These are phyloP conservation scores for Oligia latruncula DNA, from an alignment of 2,888 invertebrate species.

Conservation along the genomic window DNA sequence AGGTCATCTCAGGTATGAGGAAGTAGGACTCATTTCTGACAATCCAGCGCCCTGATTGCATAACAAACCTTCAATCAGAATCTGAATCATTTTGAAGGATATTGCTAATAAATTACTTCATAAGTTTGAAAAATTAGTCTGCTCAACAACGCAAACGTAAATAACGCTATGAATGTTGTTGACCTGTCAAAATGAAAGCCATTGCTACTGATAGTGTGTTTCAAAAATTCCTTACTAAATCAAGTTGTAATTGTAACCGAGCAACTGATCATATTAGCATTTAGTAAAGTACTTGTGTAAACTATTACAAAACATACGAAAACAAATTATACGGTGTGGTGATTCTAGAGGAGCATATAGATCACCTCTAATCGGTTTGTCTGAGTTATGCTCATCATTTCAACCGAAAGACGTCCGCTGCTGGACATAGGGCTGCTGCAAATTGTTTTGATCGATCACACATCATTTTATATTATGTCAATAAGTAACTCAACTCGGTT, in stretches of 20 bases:
- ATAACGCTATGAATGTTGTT: too few species aligned
- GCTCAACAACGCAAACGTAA: too few species aligned
- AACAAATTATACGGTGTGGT: not conserved
- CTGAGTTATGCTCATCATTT: not conserved
- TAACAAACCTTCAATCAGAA: too few species aligned
- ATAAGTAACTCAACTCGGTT: not conserved
- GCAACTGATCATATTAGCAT: constrained; percentile 10
- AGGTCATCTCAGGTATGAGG: constrained; percentile 39
- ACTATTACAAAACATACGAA: constrained; percentile 19
- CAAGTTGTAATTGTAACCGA: not conserved
- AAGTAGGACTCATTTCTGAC: constrained; percentile 13
- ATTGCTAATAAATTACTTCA: too few species aligned
- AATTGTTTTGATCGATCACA: not conserved
- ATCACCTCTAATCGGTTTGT: not conserved
- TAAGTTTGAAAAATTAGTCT: too few species aligned
- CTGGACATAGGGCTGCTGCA: not conserved
- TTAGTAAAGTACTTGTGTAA: constrained; percentile 2
- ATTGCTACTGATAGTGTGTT: too few species aligned
- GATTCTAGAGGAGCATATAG: not conserved
- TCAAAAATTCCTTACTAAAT: not conserved
- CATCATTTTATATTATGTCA: too few species aligned
- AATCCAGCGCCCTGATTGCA: too few species aligned
- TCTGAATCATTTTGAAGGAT: too few species aligned
- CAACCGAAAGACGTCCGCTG: not conserved
- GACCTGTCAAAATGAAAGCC: too few species aligned